These are phyloP conservation scores for Lithophane socia DNA, from an alignment of 2,888 invertebrate genomes.

Conservation along the genomic window DNA sequence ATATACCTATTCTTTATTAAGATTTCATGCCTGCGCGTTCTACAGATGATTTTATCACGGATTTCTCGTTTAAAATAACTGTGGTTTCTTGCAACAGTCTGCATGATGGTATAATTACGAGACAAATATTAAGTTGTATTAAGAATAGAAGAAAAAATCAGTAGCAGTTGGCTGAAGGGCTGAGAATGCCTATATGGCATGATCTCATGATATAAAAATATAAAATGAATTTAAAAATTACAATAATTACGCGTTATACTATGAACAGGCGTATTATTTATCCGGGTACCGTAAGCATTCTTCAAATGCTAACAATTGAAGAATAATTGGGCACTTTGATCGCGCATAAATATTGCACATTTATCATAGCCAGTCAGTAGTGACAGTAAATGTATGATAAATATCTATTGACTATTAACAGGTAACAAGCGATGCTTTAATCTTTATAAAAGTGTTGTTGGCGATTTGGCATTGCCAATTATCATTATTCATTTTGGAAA, in stretches of 20 bases:
- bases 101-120: background rate
- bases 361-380: background rate
- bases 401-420: conserved; percentile 15
- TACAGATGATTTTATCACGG: conserved; percentile 1
- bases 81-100: background rate
- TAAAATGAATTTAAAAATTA: no score
- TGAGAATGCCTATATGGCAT: no score
- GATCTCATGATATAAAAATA: no score
- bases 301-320: background rate
- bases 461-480: conserved; percentile 3
- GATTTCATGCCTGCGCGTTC: background rate
- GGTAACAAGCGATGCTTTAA: background rate
- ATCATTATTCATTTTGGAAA: conserved; percentile 19
- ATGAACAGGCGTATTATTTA: no score
- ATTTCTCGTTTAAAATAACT: background rate
- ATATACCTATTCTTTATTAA: background rate
- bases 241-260: no score
- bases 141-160: no score
- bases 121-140: no score
- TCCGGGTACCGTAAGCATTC: no score
- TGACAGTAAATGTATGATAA: conserved; percentile 33
- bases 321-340: background rate
- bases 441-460: background rate
- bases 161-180: no score
- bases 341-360: background rate